Evolutionary conservation across 2,113 vertebrate genomes (phyloP).

Genomic region (Herpetotheres cachinnans): DNA sequence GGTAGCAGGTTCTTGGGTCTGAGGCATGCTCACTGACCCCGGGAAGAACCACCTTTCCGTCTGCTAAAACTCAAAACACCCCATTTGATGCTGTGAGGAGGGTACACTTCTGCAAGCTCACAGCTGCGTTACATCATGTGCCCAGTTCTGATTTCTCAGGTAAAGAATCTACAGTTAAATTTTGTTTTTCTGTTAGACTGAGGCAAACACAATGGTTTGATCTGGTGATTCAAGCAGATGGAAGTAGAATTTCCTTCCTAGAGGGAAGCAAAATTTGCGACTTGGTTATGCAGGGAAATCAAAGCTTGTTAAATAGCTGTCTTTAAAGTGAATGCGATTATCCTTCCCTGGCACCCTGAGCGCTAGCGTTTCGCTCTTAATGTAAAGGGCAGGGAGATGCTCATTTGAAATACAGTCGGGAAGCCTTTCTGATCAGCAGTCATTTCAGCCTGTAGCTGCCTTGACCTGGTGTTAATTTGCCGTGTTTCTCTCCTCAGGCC

Average conservation of each 20-base stretch:
- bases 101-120: accelerated
- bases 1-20: background rate
- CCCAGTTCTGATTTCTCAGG: background rate
- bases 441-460: background rate
- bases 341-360: background rate
- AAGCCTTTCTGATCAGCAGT: background rate
- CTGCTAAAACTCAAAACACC: background rate
- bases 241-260: background rate
- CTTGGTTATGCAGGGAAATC: background rate
- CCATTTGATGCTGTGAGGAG: background rate
- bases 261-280: background rate
- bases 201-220: background rate
- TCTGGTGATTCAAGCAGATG: background rate
- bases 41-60: background rate
- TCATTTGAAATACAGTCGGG: background rate
- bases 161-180: background rate
- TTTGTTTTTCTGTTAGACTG: background rate
- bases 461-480: background rate
- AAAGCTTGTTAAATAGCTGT: background rate
- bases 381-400: background rate
- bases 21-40: accelerated
- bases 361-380: background rate
- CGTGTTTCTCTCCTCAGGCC: conserved; percentile 74
- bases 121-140: background rate
- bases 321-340: background rate